Base-by-base conservation (phyloP, 1,140 invertebrate genomes). In the Lerema accius region DNA sequence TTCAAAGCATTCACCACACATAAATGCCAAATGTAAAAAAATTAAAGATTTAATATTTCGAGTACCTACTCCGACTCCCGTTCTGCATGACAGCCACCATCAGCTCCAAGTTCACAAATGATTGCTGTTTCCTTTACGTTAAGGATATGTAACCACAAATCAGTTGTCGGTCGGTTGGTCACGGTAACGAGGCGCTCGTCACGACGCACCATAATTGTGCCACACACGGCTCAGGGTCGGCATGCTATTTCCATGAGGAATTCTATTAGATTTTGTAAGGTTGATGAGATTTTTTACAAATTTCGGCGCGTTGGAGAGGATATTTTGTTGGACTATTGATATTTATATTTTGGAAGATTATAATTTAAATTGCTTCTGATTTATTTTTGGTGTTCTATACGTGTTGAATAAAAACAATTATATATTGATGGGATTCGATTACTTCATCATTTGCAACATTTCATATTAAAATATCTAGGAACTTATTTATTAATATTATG, bases 91-190 rank as follows among this genome's bases (percentile, higher is more conserved):
- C 23, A 58, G 23, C 40, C 40, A 45, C 40, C 53, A 45, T 58
- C 53, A 45, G 40, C 43, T n/a, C 53, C 51, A 63, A 59, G 59
- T 59, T 59, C 65, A 51, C 53, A 58, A 65, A 67, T 65, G 63
- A 65, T 67, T 26, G 39, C 53, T 32, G 63, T 63, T 71, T 71
- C 69, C 64, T 73, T 60, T 63, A 14, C 45, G 61, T 68, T 66
- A 62, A 69, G 70, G 67, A 69, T 73, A 65, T 71, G 62, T 68
- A 60, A 56, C 63, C 56, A 65, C 60, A 67, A 67, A 71, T 67
- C 69, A 67, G 65, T 40, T 26, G 32, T 58, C 64, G 67, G 49
- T 73, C 35, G 70, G 70, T 64, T 66, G 67, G 67, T 48, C 56
- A 16, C 50, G 56, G 49, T 69, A 69, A 73, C 45, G 58, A 66